Base-by-base conservation (phyloP, 2,888 invertebrate genomes). In the Serripes groenlandicus region DNA sequence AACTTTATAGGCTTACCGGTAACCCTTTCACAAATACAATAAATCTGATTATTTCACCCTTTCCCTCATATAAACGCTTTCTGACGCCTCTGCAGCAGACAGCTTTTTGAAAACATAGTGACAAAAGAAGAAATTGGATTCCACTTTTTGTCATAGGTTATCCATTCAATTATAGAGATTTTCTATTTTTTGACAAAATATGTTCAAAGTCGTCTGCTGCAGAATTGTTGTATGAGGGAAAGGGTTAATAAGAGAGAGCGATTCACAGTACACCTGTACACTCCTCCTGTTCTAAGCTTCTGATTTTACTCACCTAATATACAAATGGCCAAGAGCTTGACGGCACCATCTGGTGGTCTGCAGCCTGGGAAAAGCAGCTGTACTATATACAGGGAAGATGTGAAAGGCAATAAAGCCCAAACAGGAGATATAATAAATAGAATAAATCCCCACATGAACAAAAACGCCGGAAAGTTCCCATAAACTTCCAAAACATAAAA, bases 381-480 rank as follows among this genome's bases (percentile, higher is more conserved):
- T 28, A 89, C 66, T 7, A 85, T 77, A 72, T 91, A 90, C 18
- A 91, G 77, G 3, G 90, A 79, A 3, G 88, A 81, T 1, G 88
- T 85, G 75, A 89, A 88, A 0, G 87, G 73, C 23, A 82, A 62
- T 7, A 88, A 69, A 0, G 89, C 87, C 91, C 91, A 91, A 4
- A 84, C 81, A 1, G 91, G 89, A 9, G 75, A 80, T 15, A 85
- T 81, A 4, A 90, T 85, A 56, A 90, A 68, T 23, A 88, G 83
- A 9, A 90, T 56, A 56, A 89, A 91, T 54, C 91, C 89, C 91
- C 90, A 90, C 34, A 91, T 62, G 56, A 90, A 85, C 64, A 91
- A 66, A 70, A 91, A 91, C 0, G 83, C 89, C n/a, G 87, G 77
- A 32, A 89, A 69, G 9, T 85, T 62, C 3, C 91, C 91, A 71